Percentiles rank a stretch among this genome's conserved stretches.
Evolutionary conservation across 2,113 vertebrate species (phyloP).

Genomic region (Candoia aspera): DNA sequence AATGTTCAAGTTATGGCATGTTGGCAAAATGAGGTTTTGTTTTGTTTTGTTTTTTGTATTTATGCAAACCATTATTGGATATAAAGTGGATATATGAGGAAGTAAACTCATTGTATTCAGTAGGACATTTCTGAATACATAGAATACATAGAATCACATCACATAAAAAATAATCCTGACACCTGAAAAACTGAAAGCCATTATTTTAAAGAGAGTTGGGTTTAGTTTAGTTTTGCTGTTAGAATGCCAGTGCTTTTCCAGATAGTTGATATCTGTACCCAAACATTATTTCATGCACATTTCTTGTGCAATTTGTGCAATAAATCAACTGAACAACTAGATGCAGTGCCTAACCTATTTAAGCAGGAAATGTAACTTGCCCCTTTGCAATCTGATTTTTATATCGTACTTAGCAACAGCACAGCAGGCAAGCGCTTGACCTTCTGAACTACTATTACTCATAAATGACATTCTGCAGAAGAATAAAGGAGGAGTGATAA

Average conservation of each 20-base stretch:
- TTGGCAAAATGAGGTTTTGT: not conserved
- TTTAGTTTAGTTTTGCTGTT: not conserved
- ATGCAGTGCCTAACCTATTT: not conserved
- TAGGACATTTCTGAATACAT: not conserved
- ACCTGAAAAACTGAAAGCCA: not conserved
- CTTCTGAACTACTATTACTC: not conserved
- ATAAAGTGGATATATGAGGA: not conserved
- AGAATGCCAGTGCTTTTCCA: not conserved
- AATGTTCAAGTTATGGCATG: not conserved
- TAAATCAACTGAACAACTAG: not conserved
- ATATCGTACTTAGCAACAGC: not conserved
- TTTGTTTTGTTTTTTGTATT: not conserved
- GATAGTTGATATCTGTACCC: not conserved
- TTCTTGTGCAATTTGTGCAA: not conserved
- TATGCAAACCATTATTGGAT: not conserved
- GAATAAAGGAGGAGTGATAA: conserved; percentile 16
- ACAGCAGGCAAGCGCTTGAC: not conserved
- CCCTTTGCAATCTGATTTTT: conserved; percentile 9
- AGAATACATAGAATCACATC: too few species aligned
- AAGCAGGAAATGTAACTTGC: not conserved
- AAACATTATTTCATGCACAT: not conserved
- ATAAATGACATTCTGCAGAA: not conserved
- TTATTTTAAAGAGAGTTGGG: not conserved
- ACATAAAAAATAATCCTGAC: not conserved
- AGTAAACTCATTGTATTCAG: not conserved